phyloP scores from a whole-genome alignment of 2,797 vertebrate species.

The Nothura maculosa region DNA sequence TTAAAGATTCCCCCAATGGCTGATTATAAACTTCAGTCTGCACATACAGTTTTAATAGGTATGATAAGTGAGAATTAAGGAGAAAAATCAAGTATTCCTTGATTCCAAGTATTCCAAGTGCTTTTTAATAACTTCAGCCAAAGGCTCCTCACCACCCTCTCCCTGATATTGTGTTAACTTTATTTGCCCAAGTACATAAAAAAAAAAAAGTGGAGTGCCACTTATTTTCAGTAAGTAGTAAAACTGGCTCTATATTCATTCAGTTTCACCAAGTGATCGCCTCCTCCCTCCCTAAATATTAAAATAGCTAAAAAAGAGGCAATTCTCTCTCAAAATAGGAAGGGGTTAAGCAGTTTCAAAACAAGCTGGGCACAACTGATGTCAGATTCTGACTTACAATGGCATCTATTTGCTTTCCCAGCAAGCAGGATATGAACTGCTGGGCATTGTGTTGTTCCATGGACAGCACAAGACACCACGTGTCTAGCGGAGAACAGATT shows the following conservation, averaged over 20 bases:
- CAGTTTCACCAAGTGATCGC: neutral
- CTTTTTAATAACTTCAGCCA: neutral
- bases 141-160: neutral
- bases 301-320: neutral
- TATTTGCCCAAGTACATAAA: neutral
- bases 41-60: fast-evolving
- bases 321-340: neutral
- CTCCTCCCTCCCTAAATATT: neutral
- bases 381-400: constrained; percentile 62
- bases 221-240: neutral
- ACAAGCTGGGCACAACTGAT: constrained; percentile 25
- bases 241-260: neutral
- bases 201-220: neutral
- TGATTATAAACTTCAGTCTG: neutral
- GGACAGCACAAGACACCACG: neutral
- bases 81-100: neutral
- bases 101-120: too few relatives aligned
- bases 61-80: neutral
- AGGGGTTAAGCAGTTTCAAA: constrained; percentile 44
- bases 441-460: constrained; percentile 37
- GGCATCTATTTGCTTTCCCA: constrained; percentile 68
- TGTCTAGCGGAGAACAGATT: neutral
- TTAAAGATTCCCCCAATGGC: neutral
- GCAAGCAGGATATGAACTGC: constrained; percentile 16
- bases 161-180: neutral